phyloP scores from a whole-genome alignment of 2,888 invertebrate species.

The Thecophora atra region DNA sequence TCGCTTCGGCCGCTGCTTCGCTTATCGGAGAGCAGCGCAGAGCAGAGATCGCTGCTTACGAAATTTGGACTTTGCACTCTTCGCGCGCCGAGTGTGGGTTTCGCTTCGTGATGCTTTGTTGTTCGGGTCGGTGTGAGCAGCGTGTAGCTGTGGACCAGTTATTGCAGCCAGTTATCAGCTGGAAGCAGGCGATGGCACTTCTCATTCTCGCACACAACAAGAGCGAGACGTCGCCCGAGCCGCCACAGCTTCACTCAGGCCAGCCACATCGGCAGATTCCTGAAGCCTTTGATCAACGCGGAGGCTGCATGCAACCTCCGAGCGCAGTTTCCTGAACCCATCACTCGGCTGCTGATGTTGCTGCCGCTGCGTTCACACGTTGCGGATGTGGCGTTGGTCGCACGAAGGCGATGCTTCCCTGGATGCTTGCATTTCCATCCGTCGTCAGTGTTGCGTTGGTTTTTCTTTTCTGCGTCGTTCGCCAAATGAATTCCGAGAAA shows the following conservation, averaged over 20 bases:
- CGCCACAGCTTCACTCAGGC: slow-evolving; percentile 3
- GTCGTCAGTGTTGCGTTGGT: slow-evolving; percentile 13
- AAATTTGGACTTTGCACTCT: slow-evolving; percentile 37
- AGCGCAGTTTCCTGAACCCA: slow-evolving; percentile 24
- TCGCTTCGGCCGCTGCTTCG: slow-evolving; percentile 16
- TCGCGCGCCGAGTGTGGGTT: slow-evolving; percentile 35
- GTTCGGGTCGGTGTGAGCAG: slow-evolving; percentile 4
- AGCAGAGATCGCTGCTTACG: neutral
- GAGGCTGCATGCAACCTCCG: slow-evolving; percentile 31
- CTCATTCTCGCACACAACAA: slow-evolving; percentile 3
- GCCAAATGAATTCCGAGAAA: slow-evolving; percentile 26
- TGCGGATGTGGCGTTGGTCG: slow-evolving; percentile 3
- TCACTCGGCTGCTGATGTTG: too few species aligned
- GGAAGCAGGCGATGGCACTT: slow-evolving; percentile 29
- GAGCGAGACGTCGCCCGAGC: neutral
- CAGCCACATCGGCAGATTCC: slow-evolving; percentile 23
- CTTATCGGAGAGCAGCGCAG: neutral
- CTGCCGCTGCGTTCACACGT: neutral
- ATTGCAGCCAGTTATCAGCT: slow-evolving; percentile 13
- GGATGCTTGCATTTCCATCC: slow-evolving; percentile 28
- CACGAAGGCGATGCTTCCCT: slow-evolving; percentile 9
- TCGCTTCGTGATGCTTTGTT: slow-evolving; percentile 29
- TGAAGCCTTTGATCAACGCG: slow-evolving; percentile 22
- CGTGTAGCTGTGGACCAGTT: slow-evolving; percentile 21
- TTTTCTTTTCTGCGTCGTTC: slow-evolving; percentile 1